These are phyloP conservation scores for Cryptomyrus ogoouensis DNA, from an alignment of 2,113 vertebrate species.

Conservation along the genomic window DNA sequence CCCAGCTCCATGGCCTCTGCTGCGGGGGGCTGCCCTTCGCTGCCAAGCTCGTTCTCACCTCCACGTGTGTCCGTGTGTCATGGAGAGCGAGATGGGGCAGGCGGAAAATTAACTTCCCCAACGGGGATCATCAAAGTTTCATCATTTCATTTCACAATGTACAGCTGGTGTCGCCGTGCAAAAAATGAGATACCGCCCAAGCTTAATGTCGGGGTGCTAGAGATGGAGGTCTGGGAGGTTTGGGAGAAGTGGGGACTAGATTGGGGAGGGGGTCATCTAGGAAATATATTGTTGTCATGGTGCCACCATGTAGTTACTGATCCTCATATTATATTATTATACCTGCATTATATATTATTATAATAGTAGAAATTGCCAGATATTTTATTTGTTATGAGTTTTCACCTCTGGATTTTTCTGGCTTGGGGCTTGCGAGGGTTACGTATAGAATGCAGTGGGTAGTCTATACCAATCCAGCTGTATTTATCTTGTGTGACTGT, in stretches of 20 bases:
- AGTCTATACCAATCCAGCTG: not conserved
- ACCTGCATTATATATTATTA: not conserved
- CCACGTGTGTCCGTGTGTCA: not conserved
- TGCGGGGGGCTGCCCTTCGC: not conserved
- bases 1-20: not conserved
- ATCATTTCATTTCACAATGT: not conserved
- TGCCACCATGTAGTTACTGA: not conserved
- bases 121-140: not conserved
- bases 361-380: not conserved
- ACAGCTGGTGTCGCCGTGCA: not conserved
- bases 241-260: not conserved
- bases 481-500: not conserved
- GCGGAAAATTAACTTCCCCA: not conserved
- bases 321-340: not conserved
- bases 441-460: not conserved
- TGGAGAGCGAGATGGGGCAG: not conserved
- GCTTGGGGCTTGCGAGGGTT: not conserved
- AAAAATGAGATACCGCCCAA: not conserved
- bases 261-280: not conserved
- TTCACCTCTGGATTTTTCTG: not conserved
- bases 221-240: not conserved
- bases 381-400: not conserved
- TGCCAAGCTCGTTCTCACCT: not conserved
- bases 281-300: not conserved
- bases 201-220: not conserved